A percentile compares a stretch with the other conserved stretches of the same genome.
These are phyloP conservation scores for Okapia johnstoni DNA, from an alignment of 2,113 vertebrate genomes.

Conservation along the genomic window DNA sequence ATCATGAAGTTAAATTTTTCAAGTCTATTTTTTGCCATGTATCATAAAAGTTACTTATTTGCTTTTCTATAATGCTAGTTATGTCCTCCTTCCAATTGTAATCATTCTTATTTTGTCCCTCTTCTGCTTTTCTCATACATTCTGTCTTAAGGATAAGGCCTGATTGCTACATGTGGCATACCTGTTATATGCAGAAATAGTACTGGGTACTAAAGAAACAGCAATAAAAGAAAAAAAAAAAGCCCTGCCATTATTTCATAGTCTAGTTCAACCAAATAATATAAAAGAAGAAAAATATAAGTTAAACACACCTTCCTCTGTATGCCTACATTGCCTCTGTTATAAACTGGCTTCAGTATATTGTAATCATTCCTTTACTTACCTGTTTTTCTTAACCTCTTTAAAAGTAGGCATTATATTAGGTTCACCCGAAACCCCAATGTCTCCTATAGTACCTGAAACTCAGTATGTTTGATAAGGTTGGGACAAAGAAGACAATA, in stretches of 20 bases:
- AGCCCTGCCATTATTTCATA: not conserved
- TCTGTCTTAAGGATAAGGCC: not conserved
- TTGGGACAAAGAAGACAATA: not conserved
- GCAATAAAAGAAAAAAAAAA: not conserved
- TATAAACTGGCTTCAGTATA: not conserved
- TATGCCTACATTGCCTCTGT: not conserved
- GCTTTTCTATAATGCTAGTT: not conserved
- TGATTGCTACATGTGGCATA: not conserved
- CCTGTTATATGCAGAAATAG: not conserved
- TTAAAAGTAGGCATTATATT: not conserved
- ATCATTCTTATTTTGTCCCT: not conserved
- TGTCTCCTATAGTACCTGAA: not conserved
- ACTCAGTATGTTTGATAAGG: not conserved
- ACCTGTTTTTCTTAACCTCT: not conserved
- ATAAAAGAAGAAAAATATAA: not conserved
- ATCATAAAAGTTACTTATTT: constrained; percentile 7
- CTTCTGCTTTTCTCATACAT: not conserved
- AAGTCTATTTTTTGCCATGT: not conserved
- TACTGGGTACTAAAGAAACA: not conserved
- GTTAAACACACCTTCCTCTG: not conserved
- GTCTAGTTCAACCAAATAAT: not conserved
- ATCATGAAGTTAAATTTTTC: not conserved
- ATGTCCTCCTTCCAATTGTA: not conserved
- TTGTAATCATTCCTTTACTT: not conserved
- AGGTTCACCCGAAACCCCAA: not conserved